Base-by-base conservation (phyloP, 2,113 vertebrate species). In the Vanacampus margaritifer region DNA sequence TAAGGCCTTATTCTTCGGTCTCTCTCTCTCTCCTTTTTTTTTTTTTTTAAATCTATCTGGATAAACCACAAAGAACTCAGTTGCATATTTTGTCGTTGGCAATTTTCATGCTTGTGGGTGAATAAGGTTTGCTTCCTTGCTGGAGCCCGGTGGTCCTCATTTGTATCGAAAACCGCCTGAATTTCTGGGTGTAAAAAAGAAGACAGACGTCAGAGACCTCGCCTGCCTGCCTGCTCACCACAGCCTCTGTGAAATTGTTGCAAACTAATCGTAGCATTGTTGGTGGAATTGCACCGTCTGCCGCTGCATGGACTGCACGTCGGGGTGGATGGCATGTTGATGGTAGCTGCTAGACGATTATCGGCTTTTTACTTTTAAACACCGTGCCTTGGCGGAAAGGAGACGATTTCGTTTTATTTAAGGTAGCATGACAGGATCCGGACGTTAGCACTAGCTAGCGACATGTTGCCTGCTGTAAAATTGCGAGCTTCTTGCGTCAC, bases 371-470 rank as follows among this genome's bases (percentile, higher is more conserved):
- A 74, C 73, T 91, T 93, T 93, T 92, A 91, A 93, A 93, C 89
- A 73, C 78, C 84, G 91, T 88, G 91, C 89, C 91, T 91, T 92
- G 90, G 92, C 92, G 92, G 89, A 93, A 90, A 88, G 82, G 79
- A 86, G 80, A 83, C 88, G 85, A 91, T 90, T 90, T 90, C 73
- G 75, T 91, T 91, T 92, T 92, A 92, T 93, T 93, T 93, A 93
- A 92, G 92, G 92, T 93, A 92, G 92, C 92, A 89, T 93, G 91
- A 89, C 79, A 70, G 83, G 89, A 91, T 92, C 70, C 90, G 11
- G 9, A 63, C 73, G 2, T 67, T 86, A 87, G 83, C 86, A 62
- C 35, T 68, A 73, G 83, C 82, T 79, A 82, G 71, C 69, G 21
- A 57, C 26, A 43, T 63, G 70, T 69, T 68, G 43, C 21, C 41